Evolutionary conservation across 2,888 invertebrate genomes (phyloP).

Genomic region (Caenorhabditis imperialis): DNA sequence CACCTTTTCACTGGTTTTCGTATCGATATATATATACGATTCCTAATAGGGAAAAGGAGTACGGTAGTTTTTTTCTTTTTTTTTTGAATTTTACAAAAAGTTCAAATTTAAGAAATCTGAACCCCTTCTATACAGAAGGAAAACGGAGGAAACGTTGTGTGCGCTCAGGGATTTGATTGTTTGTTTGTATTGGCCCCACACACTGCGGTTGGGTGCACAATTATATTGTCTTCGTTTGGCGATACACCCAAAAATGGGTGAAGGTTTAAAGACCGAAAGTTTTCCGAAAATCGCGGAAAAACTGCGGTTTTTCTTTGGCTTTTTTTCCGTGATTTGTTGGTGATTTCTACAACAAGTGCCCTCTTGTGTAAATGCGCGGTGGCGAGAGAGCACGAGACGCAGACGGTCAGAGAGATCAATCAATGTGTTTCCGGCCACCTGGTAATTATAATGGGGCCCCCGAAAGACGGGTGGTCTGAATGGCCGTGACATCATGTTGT

Average conservation of each 20-base stretch:
- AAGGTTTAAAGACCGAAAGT: not conserved
- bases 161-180: constrained; percentile 39
- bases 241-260: not conserved
- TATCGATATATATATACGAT: too few relatives aligned
- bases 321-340: not conserved
- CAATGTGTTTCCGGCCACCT: constrained; percentile 14
- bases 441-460: not conserved
- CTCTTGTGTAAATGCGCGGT: constrained; percentile 8
- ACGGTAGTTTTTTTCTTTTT: too few relatives aligned
- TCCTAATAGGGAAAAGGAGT: too few relatives aligned
- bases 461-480: too few relatives aligned
- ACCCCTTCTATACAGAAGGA: constrained; percentile 14
- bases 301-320: not conserved
- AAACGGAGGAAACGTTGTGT: constrained; percentile 5
- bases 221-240: constrained; percentile 15
- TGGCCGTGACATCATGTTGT: too few relatives aligned
- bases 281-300: not conserved
- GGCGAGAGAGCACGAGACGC: constrained; percentile 7
- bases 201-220: constrained; percentile 8
- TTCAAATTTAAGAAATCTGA: too few relatives aligned
- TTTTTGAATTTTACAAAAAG: too few relatives aligned
- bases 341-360: not conserved
- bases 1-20: too few relatives aligned
- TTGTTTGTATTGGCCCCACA: constrained; percentile 40
- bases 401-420: constrained; percentile 40